These are phyloP conservation scores for Brachycybe producta DNA, from an alignment of 2,888 invertebrate species.

Conservation along the genomic window DNA sequence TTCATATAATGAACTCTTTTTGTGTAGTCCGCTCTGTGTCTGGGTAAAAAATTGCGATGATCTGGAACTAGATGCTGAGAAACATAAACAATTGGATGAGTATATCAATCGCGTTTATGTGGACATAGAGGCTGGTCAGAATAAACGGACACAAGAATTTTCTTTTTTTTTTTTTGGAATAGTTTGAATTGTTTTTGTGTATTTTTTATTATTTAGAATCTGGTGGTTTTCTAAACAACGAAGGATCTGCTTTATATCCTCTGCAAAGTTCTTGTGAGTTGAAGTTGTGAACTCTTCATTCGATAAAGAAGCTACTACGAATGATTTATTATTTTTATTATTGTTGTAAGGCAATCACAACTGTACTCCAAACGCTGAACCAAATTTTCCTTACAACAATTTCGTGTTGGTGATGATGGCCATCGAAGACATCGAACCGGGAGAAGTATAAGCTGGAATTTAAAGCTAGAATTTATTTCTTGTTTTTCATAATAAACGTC, in stretches of 20 bases:
- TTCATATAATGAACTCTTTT: not conserved
- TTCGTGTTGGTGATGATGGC: slow-evolving; percentile 47
- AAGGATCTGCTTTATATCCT: slow-evolving; percentile 76
- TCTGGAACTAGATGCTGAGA: slow-evolving; percentile 50
- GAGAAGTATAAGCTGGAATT: no score
- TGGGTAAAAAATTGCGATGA: slow-evolving; percentile 70
- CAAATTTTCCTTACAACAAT: slow-evolving; percentile 70
- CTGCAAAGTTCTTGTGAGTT: slow-evolving; percentile 56
- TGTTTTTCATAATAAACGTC: not conserved
- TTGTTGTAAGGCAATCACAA: slow-evolving; percentile 62
- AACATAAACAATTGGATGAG: slow-evolving; percentile 53
- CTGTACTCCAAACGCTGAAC: slow-evolving; percentile 75
- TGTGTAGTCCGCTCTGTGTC: slow-evolving; percentile 58
- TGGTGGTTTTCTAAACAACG: slow-evolving; percentile 74
- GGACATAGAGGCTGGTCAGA: slow-evolving; percentile 61
- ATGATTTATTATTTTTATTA: not conserved
- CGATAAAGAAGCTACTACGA: not conserved
- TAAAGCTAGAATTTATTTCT: slow-evolving; percentile 14
- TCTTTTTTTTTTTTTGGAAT: no score
- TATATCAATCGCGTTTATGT: slow-evolving; percentile 71
- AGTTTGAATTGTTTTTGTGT: slow-evolving; percentile 1
- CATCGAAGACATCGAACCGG: slow-evolving; percentile 52
- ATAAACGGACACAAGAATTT: slow-evolving; percentile 4
- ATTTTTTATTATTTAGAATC: slow-evolving; percentile 22
- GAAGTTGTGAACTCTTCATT: slow-evolving; percentile 15